Conservation (phyloP, 2,888 invertebrate genomes). For the Pycnomerus fuliginosus region DNA sequence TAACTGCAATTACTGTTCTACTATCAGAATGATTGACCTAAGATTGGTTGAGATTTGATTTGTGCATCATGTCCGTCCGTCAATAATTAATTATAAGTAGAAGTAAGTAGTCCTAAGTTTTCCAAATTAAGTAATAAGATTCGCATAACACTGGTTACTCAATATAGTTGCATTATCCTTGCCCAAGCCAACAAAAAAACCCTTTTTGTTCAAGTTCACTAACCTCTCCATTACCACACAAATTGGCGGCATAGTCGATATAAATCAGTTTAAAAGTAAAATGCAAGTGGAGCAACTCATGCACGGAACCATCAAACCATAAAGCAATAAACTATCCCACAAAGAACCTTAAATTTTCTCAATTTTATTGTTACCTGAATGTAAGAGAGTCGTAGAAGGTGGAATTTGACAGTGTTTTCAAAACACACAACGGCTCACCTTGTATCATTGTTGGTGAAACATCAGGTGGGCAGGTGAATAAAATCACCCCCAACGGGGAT, state of each 20-base stretch:
- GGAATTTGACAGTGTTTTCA: constrained; percentile 15
- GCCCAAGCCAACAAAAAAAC: constrained; percentile 11
- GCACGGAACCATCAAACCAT: constrained; percentile 25
- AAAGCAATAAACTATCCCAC: constrained; percentile 22
- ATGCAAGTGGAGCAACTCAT: constrained; percentile 14
- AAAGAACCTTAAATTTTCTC: constrained; percentile 9
- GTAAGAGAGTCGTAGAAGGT: no score
- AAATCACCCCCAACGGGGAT: constrained; percentile 1
- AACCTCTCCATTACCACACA: constrained; percentile 19
- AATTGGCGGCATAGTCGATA: constrained; percentile 13
- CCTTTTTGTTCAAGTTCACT: constrained; percentile 18
- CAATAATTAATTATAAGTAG: no score
- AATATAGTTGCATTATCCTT: no score
- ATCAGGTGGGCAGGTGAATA: constrained; percentile 21
- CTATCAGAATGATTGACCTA: no score
- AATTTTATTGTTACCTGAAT: constrained; percentile 14
- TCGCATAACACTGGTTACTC: no score
- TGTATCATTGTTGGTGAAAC: no score
- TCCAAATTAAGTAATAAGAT: no score
- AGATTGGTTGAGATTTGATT: no score
- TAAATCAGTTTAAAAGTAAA: constrained; percentile 15
- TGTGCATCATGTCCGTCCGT: no score
- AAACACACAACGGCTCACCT: constrained; percentile 5
- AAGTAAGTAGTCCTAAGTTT: no score
- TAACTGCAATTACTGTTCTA: no score